Evolutionary conservation across 2,888 invertebrate species (phyloP).

Genomic region (Diarsia mendica): DNA sequence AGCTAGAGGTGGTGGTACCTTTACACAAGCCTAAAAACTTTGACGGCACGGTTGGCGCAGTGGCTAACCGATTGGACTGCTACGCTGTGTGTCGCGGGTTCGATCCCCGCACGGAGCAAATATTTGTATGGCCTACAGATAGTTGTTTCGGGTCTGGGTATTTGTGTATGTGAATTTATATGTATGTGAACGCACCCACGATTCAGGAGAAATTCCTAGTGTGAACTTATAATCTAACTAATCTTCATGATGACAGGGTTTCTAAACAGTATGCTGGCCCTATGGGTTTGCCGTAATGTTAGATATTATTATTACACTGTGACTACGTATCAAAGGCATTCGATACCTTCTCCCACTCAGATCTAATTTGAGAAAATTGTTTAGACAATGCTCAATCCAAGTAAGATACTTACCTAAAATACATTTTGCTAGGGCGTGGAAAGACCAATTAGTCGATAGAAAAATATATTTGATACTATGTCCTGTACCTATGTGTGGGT

Average conservation of each 20-base stretch:
- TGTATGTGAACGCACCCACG: too few species aligned
- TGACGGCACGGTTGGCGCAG: too few species aligned
- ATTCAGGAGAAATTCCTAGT: too few species aligned
- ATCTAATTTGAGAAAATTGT: not conserved
- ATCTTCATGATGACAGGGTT: not conserved
- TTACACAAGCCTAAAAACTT: not conserved
- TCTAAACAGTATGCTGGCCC: not conserved
- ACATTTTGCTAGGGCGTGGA: slow-evolving; percentile 1
- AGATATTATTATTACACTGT: not conserved
- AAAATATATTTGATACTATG: not conserved
- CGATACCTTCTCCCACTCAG: not conserved
- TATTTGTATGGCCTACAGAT: too few species aligned
- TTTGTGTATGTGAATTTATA: too few species aligned
- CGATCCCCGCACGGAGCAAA: too few species aligned
- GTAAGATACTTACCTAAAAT: not conserved
- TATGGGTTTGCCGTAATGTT: not conserved
- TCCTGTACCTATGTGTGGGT: too few species aligned
- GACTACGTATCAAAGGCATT: not conserved
- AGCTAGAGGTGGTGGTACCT: not conserved
- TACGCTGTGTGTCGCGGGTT: too few species aligned
- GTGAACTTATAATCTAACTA: too few species aligned
- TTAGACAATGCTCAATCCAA: not conserved
- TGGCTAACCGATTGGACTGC: too few species aligned
- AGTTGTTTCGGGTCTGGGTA: too few species aligned
- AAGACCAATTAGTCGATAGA: not conserved